phyloP scores from a whole-genome alignment of 2,888 invertebrate genomes.

The Digitonthophagus gazella region DNA sequence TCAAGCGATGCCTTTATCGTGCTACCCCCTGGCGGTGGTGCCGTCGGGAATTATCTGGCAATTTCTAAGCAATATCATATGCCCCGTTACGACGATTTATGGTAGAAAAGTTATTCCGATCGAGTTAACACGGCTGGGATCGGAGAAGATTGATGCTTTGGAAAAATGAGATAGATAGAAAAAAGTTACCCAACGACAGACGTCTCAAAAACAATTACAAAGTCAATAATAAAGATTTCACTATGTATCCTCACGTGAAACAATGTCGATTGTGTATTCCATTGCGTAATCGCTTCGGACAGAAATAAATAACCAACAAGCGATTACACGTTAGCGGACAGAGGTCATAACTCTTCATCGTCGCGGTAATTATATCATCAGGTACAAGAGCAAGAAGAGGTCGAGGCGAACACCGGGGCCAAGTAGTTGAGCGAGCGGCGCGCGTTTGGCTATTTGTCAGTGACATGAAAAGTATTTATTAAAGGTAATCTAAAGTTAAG shows the following conservation, averaged over 20 bases:
- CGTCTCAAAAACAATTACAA: too few relatives aligned
- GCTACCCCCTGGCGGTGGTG: too few relatives aligned
- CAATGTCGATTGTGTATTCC: neutral
- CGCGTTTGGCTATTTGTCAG: slow-evolving; percentile 46
- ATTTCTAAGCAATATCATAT: slow-evolving; percentile 46
- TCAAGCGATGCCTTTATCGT: slow-evolving; percentile 48
- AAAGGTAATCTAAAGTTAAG: slow-evolving; percentile 49
- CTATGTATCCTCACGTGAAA: neutral
- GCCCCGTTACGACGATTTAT: slow-evolving; percentile 35
- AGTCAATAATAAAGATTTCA: too few relatives aligned
- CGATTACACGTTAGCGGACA: neutral
- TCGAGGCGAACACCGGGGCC: neutral
- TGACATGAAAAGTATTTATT: slow-evolving; percentile 51
- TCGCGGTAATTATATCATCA: neutral
- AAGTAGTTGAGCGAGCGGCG: neutral
- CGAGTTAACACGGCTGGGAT: neutral
- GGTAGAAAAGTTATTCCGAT: slow-evolving; percentile 15
- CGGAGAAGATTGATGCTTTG: neutral
- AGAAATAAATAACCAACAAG: neutral
- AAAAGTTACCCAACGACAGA: too few relatives aligned
- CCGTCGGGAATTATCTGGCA: slow-evolving; percentile 34
- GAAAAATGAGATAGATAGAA: neutral
- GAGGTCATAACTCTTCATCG: neutral
- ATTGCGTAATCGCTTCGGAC: too few relatives aligned
- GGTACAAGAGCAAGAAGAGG: neutral